A percentile compares a stretch with the other conserved stretches of the same genome.
These are phyloP conservation scores for Porites evermanni DNA, from an alignment of 92 coral and sea anemone species.

Conservation along the genomic window DNA sequence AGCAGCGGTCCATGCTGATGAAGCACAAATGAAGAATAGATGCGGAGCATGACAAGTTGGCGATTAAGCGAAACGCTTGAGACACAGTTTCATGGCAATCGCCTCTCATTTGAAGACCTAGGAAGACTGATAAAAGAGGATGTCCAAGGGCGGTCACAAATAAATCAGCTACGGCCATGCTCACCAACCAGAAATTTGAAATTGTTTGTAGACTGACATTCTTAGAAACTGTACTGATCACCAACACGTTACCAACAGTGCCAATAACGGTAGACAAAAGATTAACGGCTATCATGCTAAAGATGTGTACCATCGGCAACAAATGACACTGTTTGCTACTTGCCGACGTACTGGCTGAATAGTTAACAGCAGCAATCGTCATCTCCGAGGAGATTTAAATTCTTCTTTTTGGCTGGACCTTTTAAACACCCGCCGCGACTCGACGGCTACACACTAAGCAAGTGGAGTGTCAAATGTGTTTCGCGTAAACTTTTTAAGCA, in stretches of 20 bases:
- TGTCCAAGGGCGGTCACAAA: slow-evolving; percentile 67
- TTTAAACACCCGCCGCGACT: no score
- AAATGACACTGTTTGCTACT: not conserved
- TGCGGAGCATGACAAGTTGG: slow-evolving; percentile 66
- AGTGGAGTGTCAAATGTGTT: no score
- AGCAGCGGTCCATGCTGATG: slow-evolving; percentile 78
- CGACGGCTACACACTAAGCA: no score
- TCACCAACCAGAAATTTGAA: slow-evolving; percentile 76
- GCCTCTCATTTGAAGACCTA: slow-evolving; percentile 51
- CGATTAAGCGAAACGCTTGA: slow-evolving; percentile 68
- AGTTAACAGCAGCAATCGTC: no score
- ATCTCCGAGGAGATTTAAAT: no score
- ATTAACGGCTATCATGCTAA: slow-evolving; percentile 57
- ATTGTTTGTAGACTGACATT: slow-evolving; percentile 73
- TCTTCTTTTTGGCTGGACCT: no score
- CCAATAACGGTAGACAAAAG: slow-evolving; percentile 74
- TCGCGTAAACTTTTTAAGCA: no score
- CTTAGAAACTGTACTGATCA: slow-evolving; percentile 79
- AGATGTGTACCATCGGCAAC: slow-evolving; percentile 58
- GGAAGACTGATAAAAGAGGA: slow-evolving; percentile 58
- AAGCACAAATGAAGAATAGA: slow-evolving; percentile 82
- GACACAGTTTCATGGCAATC: slow-evolving; percentile 60
- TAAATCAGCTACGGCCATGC: slow-evolving; percentile 77
- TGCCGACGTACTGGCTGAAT: not conserved
- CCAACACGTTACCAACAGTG: slow-evolving; percentile 80